Evolutionary conservation across 2,888 invertebrate species (phyloP).

Genomic region (Esperia sulphurella): DNA sequence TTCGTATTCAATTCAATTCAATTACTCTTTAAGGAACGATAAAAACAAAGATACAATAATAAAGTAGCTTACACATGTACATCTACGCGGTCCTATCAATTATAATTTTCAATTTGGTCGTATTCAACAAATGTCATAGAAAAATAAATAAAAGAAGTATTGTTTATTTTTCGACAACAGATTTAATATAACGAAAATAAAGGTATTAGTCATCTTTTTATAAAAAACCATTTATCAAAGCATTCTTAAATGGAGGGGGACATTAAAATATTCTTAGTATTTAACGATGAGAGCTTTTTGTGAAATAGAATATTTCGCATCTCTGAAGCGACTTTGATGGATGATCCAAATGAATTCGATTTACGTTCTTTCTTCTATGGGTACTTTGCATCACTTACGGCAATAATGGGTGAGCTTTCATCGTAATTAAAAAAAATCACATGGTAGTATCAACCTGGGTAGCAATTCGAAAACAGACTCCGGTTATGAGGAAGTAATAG

Average conservation of each 20-base stretch:
- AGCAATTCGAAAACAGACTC: too few relatives aligned
- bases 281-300: constrained; percentile 34
- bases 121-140: too few relatives aligned
- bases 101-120: too few relatives aligned
- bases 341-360: constrained; percentile 55
- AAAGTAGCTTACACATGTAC: too few relatives aligned
- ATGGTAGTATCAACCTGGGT: neutral
- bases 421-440: constrained; percentile 16
- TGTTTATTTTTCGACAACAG: neutral
- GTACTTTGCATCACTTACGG: constrained; percentile 18
- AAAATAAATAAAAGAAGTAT: neutral
- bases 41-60: too few relatives aligned
- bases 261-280: constrained; percentile 39
- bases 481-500: too few relatives aligned
- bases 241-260: constrained; percentile 37
- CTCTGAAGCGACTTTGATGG: constrained; percentile 54
- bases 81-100: too few relatives aligned
- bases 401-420: constrained; percentile 24
- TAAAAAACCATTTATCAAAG: constrained; percentile 33
- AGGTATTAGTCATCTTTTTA: constrained; percentile 8
- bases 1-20: too few relatives aligned
- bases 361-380: constrained; percentile 31
- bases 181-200: neutral
- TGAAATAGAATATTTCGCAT: constrained; percentile 37
- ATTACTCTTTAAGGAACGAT: too few relatives aligned